Base-by-base conservation (phyloP, 2,113 vertebrate genomes). In the Notothenia rossii region DNA sequence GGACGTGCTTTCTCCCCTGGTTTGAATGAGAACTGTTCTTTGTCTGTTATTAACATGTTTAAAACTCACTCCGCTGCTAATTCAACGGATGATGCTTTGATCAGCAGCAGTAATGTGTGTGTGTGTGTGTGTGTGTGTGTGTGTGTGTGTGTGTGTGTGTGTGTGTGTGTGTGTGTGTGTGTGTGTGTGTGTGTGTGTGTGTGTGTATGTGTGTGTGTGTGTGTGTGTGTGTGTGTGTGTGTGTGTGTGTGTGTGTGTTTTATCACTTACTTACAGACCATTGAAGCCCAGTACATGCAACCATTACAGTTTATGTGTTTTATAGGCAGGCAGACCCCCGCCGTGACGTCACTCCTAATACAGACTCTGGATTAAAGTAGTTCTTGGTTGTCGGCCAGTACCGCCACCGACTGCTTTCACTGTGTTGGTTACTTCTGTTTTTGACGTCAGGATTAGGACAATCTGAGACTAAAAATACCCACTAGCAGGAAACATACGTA, bases 401-500 rank as follows among this genome's bases (percentile, higher is more conserved):
- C 18, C 33, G 7, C 43, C 5, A 10, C 58, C 50, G 43, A 33
- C 71, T 79, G 61, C 82, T 85, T 82, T 58, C 25, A 71, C 63
- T 11, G 62, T 15, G 15, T 68, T 79, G 64, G 29, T 65, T 49
- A 20, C 48, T 50, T 3, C 66, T 86, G 51, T 40, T 84, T 79
- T 75, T 65, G 62, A 65, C 76, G 73, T 82, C 17, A 5, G 87
- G 85, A 89, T 90, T 88, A 83, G 75, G 61, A 79, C 77, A 76
- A 68, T 70, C 75, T 43, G 69, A 14, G 5, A 29, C 68, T 86
- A 81, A 84, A 86, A 91, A 92, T 75, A 88, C 75, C 81, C 5
- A 25, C 50, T 12, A 50, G 50, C 69, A 43, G 61, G 20, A 82
- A 33, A 20, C 22, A 20, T 45, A 49, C 36, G 36, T 48, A 45